Evolutionary conservation across 2,113 vertebrate genomes (phyloP), one percentile per base, ranked within the genome.

Genomic region (Tangachromis dhanisi): DNA sequence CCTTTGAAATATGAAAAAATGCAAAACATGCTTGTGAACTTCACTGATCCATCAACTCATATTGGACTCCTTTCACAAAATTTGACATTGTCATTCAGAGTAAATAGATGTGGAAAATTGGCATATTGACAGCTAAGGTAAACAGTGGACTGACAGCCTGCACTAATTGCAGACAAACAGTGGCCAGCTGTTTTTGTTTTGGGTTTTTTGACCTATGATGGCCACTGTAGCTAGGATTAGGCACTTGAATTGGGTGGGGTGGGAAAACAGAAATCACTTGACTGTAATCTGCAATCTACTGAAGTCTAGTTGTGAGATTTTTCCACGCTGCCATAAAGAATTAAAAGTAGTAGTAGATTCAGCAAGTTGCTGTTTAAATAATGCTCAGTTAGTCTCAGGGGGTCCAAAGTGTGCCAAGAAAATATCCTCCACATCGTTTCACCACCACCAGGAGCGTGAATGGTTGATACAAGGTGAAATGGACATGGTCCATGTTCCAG

Each of bases 151-250:
- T 68, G 63, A 68, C 63, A 68, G 63, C 0, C 10, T 68, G 7
- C n/a, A n/a, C n/a, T n/a, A n/a, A n/a, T n/a, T n/a, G n/a, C 33
- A 38, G 33, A 66, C 0, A 3, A 66, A 8, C 61, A n/a, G 61
- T 35, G 19, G 61, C 33, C 17, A 66, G 19, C 3, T 61, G 57
- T 3, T 63, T 63, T 63, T 63, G 31, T 35, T 63, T n/a, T 63
- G 6, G 9, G 2, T 0, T 0, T 0, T 66, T 66, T 21, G 1
- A n/a, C 61, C 61, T 66, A 38, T 38, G 33, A 13, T 21, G 33
- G 33, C 61, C 61, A 66, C 1, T 38, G 61, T 38, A 21, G 33
- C 19, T 66, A 66, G 31, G 61, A 66, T 66, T 33, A 33, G 29
- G 59, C 16, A 11, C 59, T 63, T 33, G 29, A 63, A 63, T 63